Evolutionary conservation across 2,113 vertebrate genomes (phyloP), one percentile per base, ranked within the genome.

Genomic region (Labeo rohita): DNA sequence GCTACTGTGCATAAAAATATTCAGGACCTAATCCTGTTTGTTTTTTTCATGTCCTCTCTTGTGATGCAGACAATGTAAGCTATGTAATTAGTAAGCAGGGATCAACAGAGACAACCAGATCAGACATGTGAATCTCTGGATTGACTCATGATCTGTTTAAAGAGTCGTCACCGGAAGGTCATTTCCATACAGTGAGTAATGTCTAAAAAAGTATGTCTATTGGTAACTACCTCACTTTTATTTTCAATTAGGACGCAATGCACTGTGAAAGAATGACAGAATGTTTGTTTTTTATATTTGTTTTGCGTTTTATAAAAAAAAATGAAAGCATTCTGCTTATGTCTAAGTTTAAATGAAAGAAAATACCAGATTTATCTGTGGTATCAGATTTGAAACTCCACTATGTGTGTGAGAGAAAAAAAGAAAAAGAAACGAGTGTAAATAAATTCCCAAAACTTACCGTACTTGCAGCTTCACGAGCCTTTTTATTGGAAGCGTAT

Each of bases 401-500:
- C 3, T 43, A 43, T 10, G 2, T 43, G 36, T 18, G 66, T 34
- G 6, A 34, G 45, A 7, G 21, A 47, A 11, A 45, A 10, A 43
- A 88, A 84, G 85, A 89, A 15, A 59, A 36, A 9, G 2, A 54
- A 78, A 43, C 12, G 1, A 63, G 16, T 63, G 12, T 3, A 65
- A 23, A 28, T 23, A 70, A 52, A 28, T 1, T 10, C 59, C 28
- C 39, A 21, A 68, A 0, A 85, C 93, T 90, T 90, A 99, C 98
- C 95, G 96, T 94, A 90, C 98, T 99, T 80, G 95, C 93, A 0
- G 94, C 92, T 6, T 94, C 13, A 2, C 96, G 93, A 85, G 95
- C 95, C 87, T 96, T 93, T 87, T 99, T 99, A 75, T 98, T 96
- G 70, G 93, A 86, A 49, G 93, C 92, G 23, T 99, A 99, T 21